Conservation (phyloP, 2,113 vertebrate species). For the Nesogale talazaci region DNA sequence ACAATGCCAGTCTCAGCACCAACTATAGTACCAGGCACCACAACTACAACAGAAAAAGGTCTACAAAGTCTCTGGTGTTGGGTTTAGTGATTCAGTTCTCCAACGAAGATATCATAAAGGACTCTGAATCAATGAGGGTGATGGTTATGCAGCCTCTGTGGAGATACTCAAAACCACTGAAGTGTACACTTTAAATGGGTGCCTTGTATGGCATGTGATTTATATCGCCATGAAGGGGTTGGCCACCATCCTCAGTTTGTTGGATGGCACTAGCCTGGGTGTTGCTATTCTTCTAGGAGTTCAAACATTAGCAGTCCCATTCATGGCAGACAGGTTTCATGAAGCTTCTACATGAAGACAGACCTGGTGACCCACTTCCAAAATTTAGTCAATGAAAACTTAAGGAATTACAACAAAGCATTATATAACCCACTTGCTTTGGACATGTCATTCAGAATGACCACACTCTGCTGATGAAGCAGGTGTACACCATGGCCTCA, state of each 20-base stretch:
- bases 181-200: too few relatives aligned
- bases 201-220: too few relatives aligned
- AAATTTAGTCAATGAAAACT: background rate
- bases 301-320: background rate
- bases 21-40: background rate
- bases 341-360: background rate
- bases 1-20: rapidly evolving
- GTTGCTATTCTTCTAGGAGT: background rate
- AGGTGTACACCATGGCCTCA: background rate
- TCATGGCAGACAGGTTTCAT: background rate
- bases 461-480: background rate
- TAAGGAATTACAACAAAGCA: background rate
- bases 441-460: background rate
- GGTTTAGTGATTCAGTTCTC: rapidly evolving
- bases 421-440: background rate
- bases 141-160: rapidly evolving
- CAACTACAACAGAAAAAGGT: background rate
- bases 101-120: background rate
- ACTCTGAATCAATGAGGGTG: rapidly evolving
- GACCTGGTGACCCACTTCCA: background rate
- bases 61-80: rapidly evolving
- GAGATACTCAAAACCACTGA: rapidly evolving
- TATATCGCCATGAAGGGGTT: too few relatives aligned
- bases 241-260: background rate
- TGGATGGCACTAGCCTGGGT: too few relatives aligned